Base-by-base conservation (phyloP, 2,888 invertebrate genomes). In the Phalangium opilio region DNA sequence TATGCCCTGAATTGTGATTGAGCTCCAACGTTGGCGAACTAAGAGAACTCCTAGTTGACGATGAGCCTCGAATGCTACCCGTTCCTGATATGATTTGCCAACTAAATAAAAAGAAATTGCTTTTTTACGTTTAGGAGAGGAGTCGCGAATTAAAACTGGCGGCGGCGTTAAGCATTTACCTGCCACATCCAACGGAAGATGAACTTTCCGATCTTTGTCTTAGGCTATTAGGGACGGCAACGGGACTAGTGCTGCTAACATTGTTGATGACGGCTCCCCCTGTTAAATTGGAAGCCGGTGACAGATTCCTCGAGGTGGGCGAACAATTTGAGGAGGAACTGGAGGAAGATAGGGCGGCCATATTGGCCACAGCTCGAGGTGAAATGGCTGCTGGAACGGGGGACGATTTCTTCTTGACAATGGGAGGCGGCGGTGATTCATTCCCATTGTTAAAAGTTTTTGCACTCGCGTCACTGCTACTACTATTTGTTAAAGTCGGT, bases 61-160 rank as follows among this genome's bases (percentile, higher is more conserved):
- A 53, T 18, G 60, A 54, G 4, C 57, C 60, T 18, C 59, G 45
- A 20, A 63, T 53, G 56, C 63, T 64, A 5, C 63, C 64, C 32
- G 60, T 58, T 33, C 61, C 61, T 10, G 62, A 60, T 38, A 65
- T 61, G 39, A 64, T 59, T 54, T 65, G 65, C 65, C 65, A 65
- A 52, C 65, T 64, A 19, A 19, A 41, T 14, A 41, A 46, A 40
- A 27, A n/a, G n/a, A n/a, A n/a, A n/a, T n/a, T n/a, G n/a, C n/a
- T n/a, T n/a, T n/a, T 38, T 3, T 21, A 36, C 35, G 14, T 27
- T 41, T 27, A 12, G 17, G 17, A 39, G 39, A 14, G 11, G 8
- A 39, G 17, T n/a, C n/a, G n/a, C n/a, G n/a, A n/a, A n/a, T n/a
- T n/a, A n/a, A n/a, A n/a, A n/a, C n/a, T n/a, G n/a, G n/a, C n/a